These are phyloP conservation scores for Drosophila biarmipes DNA, from an alignment of 1,140 invertebrate genomes.

Conservation along the genomic window DNA sequence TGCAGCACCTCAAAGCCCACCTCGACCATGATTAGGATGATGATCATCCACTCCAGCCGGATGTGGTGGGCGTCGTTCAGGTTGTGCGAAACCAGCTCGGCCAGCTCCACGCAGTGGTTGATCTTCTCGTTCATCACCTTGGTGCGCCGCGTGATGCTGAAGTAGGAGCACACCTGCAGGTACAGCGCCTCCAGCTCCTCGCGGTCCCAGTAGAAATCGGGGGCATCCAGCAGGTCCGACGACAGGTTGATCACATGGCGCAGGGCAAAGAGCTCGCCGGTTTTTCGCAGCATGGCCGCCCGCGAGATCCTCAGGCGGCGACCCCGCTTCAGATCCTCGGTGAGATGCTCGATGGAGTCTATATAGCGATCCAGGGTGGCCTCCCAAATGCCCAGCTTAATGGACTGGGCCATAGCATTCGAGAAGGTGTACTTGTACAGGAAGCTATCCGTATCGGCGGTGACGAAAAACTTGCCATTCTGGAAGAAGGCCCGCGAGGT, in stretches of 20 bases:
- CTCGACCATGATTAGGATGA: slow-evolving; percentile 97
- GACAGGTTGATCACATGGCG: slow-evolving; percentile 96
- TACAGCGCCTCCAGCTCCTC: slow-evolving; percentile 94
- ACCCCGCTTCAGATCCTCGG: slow-evolving; percentile 91
- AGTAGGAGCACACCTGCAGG: slow-evolving; percentile 91
- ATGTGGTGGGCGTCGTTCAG: slow-evolving; percentile 96
- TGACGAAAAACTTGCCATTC: slow-evolving; percentile 83
- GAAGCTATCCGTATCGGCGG: slow-evolving; percentile 69
- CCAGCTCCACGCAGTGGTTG: slow-evolving; percentile 95
- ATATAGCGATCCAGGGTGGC: slow-evolving; percentile 92
- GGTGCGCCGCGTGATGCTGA: slow-evolving; percentile 93
- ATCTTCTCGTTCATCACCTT: slow-evolving; percentile 97
- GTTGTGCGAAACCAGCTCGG: slow-evolving; percentile 94
- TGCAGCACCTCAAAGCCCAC: slow-evolving; percentile 95
- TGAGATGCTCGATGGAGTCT: slow-evolving; percentile 92
- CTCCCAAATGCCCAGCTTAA: slow-evolving; percentile 97
- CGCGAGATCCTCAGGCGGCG: slow-evolving; percentile 88
- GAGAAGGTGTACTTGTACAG: slow-evolving; percentile 86
- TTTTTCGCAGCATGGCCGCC: slow-evolving; percentile 92
- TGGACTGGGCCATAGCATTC: slow-evolving; percentile 95
- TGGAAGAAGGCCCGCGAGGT: slow-evolving; percentile 77
- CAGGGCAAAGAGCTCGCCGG: slow-evolving; percentile 95
- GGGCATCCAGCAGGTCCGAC: slow-evolving; percentile 96
- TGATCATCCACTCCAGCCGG: slow-evolving; percentile 98
- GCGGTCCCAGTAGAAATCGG: slow-evolving; percentile 99